phyloP scores from a whole-genome alignment of 2,888 invertebrate genomes.

The Halocaridina rubra region DNA sequence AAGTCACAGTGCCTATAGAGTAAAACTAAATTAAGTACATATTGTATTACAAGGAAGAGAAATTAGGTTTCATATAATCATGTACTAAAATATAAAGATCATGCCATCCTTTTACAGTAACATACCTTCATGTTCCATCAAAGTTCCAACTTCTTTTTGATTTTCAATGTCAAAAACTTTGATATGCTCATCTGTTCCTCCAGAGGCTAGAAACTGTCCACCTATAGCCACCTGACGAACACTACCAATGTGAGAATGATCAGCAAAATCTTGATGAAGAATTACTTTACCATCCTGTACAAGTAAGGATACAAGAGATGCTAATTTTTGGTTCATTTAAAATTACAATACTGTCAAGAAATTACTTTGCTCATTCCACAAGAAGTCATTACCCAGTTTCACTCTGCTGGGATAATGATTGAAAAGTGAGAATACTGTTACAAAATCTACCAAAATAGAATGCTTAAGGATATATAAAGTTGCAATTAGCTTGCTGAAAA shows the following conservation, averaged over 20 bases:
- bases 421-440: no score
- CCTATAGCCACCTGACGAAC: constrained; percentile 79
- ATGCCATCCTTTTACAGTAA: neutral
- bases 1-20: constrained; percentile 77
- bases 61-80: no score
- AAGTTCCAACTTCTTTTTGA: constrained; percentile 81
- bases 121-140: constrained; percentile 82
- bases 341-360: no score
- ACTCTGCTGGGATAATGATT: no score
- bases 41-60: neutral
- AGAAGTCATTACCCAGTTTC: no score
- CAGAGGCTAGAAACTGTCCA: constrained; percentile 83
- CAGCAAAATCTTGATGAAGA: constrained; percentile 82
- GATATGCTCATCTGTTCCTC: constrained; percentile 89
- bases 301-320: no score
- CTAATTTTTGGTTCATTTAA: no score
- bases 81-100: neutral
- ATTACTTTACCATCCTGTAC: constrained; percentile 49
- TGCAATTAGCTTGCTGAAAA: no score
- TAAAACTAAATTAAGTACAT: neutral
- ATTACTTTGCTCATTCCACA: no score
- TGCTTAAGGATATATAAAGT: no score
- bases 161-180: constrained; percentile 84
- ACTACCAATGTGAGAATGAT: constrained; percentile 86
- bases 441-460: no score